phyloP scores from a whole-genome alignment of 2,888 invertebrate genomes.

The Eupithecia pulchellata region DNA sequence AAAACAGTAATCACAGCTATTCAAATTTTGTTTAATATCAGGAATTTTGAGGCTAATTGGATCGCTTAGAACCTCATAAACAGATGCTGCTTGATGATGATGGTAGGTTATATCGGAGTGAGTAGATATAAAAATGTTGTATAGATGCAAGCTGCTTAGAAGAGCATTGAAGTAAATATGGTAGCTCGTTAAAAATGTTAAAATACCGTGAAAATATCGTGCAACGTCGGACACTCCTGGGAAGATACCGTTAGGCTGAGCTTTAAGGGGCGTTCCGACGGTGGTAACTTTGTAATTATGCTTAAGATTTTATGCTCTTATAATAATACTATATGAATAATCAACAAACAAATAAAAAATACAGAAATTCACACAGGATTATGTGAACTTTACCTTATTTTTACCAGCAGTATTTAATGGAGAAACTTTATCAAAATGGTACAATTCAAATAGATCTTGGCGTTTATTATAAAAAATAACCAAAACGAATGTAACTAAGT shows the following conservation, averaged over 20 bases:
- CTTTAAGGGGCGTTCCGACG: constrained; percentile 52
- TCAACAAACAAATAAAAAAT: no score
- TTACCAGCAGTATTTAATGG: neutral
- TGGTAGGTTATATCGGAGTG: neutral
- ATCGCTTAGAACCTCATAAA: no score
- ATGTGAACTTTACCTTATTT: no score
- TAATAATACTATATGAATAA: no score
- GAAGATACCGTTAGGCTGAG: constrained; percentile 55
- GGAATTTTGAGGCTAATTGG: neutral
- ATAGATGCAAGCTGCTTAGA: constrained; percentile 61
- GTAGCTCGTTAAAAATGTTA: constrained; percentile 84
- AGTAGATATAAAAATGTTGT: constrained; percentile 2
- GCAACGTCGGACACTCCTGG: constrained; percentile 76
- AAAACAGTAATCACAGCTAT: neutral
- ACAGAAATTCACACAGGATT: no score
- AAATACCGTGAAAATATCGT: constrained; percentile 83
- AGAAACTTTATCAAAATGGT: neutral
- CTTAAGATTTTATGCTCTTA: no score
- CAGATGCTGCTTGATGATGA: no score
- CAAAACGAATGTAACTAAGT: no score
- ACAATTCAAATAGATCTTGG: no score
- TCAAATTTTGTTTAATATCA: neutral
- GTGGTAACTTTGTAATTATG: neutral
- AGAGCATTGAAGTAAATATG: constrained; percentile 77
- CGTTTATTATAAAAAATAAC: no score